Percentiles rank a stretch among this genome's conserved stretches.
phyloP scores from a whole-genome alignment of 1,140 invertebrate genomes.

The Holotrichia oblita region DNA sequence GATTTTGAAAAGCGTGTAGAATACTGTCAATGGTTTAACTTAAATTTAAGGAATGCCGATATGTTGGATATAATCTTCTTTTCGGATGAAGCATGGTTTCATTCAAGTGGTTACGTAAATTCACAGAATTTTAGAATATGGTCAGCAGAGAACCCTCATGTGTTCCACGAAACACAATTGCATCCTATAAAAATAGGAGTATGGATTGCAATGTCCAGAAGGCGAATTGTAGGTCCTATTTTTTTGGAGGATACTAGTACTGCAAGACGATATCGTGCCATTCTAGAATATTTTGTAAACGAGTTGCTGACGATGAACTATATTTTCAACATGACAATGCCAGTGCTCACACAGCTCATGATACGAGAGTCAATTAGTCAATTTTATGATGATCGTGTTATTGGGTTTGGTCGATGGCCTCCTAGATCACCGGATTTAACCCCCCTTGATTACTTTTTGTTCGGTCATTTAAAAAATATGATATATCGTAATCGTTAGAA shows the following conservation, averaged over 20 bases:
- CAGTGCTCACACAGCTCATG: not conserved
- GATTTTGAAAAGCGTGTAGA: not conserved
- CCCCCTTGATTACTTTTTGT: slow-evolving; percentile 39
- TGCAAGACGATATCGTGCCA: not conserved
- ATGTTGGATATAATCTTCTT: not conserved
- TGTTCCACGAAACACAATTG: not conserved
- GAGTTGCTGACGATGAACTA: slow-evolving; percentile 1
- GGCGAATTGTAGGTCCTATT: not conserved
- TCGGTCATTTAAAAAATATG: slow-evolving; percentile 37
- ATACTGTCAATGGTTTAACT: not conserved
- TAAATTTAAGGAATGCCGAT: not conserved
- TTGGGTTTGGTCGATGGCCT: slow-evolving; percentile 7
- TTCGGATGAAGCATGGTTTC: not conserved
- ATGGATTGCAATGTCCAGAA: slow-evolving; percentile 13
- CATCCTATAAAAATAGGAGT: not conserved
- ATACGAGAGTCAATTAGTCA: not conserved
- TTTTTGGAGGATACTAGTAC: not conserved
- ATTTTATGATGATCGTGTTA: not conserved
- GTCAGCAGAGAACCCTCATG: not conserved
- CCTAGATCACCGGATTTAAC: slow-evolving; percentile 39
- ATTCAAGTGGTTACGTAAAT: not conserved
- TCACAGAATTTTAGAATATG: not conserved
- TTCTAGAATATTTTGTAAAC: not conserved
- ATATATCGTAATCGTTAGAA: slow-evolving; percentile 21
- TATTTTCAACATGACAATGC: not conserved